These are phyloP conservation scores for Diadumene lineata DNA, from an alignment of 92 coral and sea anemone species.

Conservation along the genomic window DNA sequence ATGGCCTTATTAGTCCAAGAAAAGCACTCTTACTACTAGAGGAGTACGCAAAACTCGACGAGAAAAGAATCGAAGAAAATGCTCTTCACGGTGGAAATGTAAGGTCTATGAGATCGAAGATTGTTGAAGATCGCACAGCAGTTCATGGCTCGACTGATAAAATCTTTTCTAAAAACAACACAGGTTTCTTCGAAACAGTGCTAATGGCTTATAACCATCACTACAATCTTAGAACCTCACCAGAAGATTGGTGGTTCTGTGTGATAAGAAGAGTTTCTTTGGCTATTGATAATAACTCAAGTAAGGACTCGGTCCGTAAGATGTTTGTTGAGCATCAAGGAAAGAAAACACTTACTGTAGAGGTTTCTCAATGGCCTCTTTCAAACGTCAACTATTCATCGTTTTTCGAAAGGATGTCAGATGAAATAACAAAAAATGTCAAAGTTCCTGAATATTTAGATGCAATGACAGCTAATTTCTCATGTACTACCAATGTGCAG, in stretches of 20 bases:
- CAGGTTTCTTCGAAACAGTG: slow-evolving; percentile 47
- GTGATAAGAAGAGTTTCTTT: slow-evolving; percentile 57
- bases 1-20: neutral
- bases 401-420: slow-evolving; percentile 63
- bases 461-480: slow-evolving; percentile 65
- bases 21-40: neutral
- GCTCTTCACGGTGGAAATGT: too few species aligned
- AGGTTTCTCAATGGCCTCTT: slow-evolving; percentile 45
- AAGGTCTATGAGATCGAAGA: too few species aligned
- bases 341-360: slow-evolving; percentile 49
- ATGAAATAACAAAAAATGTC: slow-evolving; percentile 44
- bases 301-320: slow-evolving; percentile 44
- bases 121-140: slow-evolving; percentile 7
- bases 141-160: slow-evolving; percentile 44
- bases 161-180: slow-evolving; percentile 1
- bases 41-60: neutral
- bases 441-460: slow-evolving; percentile 72
- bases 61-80: too few species aligned
- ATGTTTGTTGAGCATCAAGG: slow-evolving; percentile 65
- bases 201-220: slow-evolving; percentile 52
- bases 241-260: slow-evolving; percentile 77
- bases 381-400: slow-evolving; percentile 56
- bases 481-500: slow-evolving; percentile 53
- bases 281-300: slow-evolving; percentile 53
- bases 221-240: slow-evolving; percentile 59